Base-by-base conservation (phyloP, 2,113 vertebrate genomes). In the Pavo muticus region DNA sequence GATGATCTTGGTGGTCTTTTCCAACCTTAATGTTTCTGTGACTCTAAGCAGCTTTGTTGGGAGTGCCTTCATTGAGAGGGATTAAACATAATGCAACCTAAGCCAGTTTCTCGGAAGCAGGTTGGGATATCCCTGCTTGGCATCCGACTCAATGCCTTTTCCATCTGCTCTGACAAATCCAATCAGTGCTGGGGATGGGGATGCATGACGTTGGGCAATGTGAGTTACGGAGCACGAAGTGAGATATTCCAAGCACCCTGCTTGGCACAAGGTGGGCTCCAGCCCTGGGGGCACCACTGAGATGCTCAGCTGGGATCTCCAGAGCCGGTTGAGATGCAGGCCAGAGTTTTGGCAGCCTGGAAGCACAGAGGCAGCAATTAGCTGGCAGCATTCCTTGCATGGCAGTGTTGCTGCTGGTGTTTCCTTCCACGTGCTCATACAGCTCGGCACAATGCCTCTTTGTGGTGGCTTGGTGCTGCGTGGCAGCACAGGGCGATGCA, bases 121-220 rank as follows among this genome's bases (percentile, higher is more conserved):
- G 81, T 70, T 92, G 47, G 92, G 76, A 11, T 60, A 71, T 67
- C 88, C 3, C 1, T 87, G 84, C 82, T 87, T 52, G 59, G 78
- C 74, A 61, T 54, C 50, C 15, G 60, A 82, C 85, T 72, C 5
- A 69, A 61, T 89, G 72, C 4, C 86, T 94, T 87, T 84, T 84
- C 96, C 92, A 90, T 96, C 96, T 96, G 90, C 84, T 95, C 68
- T 5, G 0, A 85, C 88, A 93, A 90, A 96, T 96, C 84, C 80
- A 88, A 60, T 96, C 95, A 68, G 45, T 60, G 44, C 63, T 12
- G 44, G 87, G 68, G 39, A 29, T 14, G 45, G 21, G 27, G 8
- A 5, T 27, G 35, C 5, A 2, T 4, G 16, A 6, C 11, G 78
- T 68, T 6, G 52, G 10, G 24, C 11, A 8, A 15, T 4, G 1